Conservation (phyloP, 2,797 vertebrate genomes). For the Labeo calbasu region DNA sequence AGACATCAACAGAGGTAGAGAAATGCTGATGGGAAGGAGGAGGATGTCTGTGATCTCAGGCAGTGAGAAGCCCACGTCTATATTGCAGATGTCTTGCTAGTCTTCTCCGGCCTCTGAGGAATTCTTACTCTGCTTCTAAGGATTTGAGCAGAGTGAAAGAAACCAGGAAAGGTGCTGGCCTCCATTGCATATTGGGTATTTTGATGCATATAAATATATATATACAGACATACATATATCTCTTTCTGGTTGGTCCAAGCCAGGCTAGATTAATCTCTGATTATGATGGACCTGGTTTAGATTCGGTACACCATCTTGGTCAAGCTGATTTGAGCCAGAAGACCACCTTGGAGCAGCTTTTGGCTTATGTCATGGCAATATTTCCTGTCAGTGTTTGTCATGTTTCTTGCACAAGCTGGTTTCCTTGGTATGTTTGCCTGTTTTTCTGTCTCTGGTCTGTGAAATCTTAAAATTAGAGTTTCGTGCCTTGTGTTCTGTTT, state of each 20-base stretch:
- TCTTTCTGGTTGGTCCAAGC: background rate
- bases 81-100: conserved; percentile 23
- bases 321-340: background rate
- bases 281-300: background rate
- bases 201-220: too few relatives aligned
- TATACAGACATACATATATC: too few relatives aligned
- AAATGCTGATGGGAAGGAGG: conserved; percentile 30
- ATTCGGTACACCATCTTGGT: background rate
- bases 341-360: background rate
- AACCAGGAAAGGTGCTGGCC: conserved; percentile 17
- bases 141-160: background rate
- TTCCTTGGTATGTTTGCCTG: background rate
- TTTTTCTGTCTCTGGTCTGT: background rate
- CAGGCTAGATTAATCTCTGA: background rate
- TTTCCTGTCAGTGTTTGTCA: background rate
- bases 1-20: conserved; percentile 52
- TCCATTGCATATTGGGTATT: too few relatives aligned
- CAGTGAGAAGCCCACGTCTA: conserved; percentile 25
- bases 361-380: background rate
- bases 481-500: background rate
- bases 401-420: background rate
- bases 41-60: conserved; percentile 32
- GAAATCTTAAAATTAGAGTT: background rate
- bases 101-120: conserved; percentile 20
- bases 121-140: conserved; percentile 26